These are phyloP conservation scores for Papilio xuthus DNA, from an alignment of 1,140 invertebrate species.

Conservation along the genomic window DNA sequence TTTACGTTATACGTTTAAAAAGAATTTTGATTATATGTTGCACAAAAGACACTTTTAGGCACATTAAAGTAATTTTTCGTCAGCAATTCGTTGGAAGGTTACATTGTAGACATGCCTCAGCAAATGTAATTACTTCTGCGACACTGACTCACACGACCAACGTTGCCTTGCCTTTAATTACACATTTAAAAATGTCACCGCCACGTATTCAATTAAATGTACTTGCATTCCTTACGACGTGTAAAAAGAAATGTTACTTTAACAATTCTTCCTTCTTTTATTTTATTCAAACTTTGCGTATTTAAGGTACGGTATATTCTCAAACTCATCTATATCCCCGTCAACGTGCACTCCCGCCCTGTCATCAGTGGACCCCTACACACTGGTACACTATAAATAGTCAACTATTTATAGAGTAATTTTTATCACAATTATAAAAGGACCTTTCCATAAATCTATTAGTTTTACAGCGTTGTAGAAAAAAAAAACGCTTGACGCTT, in stretches of 20 bases:
- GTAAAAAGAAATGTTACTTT: not conserved
- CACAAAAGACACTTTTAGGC: not conserved
- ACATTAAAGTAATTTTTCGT: slow-evolving; percentile 25
- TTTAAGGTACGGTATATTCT: no score
- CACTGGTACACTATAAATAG: no score
- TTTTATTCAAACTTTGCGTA: no score
- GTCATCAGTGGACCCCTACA: no score
- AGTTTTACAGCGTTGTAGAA: no score
- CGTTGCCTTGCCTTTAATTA: slow-evolving; percentile 2
- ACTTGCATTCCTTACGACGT: not conserved
- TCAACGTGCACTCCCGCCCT: no score
- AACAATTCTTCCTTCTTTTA: not conserved
- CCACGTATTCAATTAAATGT: not conserved
- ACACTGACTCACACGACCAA: slow-evolving; percentile 9
- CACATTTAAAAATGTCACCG: slow-evolving; percentile 22
- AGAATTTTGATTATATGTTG: slow-evolving; percentile 17
- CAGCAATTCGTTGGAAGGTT: not conserved
- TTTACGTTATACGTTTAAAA: not conserved
- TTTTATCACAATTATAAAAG: no score
- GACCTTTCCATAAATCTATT: no score
- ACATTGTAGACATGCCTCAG: slow-evolving; percentile 16
- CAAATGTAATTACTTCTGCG: slow-evolving; percentile 29
- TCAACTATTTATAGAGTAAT: no score
- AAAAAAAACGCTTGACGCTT: no score
- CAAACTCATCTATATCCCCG: no score